Evolutionary conservation across 2,888 invertebrate species (phyloP), one percentile per base, ranked within the genome.

Genomic region (Drosophila meridionalis): DNA sequence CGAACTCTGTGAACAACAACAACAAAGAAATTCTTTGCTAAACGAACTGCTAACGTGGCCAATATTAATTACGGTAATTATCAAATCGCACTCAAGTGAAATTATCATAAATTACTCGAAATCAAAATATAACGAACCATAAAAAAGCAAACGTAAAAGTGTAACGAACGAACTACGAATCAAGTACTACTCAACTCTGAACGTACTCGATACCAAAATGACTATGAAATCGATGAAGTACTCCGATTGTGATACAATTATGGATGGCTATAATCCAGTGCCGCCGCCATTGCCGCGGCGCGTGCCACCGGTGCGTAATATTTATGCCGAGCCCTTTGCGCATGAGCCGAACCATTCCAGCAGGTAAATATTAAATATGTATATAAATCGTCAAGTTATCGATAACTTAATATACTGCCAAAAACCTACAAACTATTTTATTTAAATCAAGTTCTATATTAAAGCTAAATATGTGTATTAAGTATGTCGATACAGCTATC

Each of bases 211-310:
- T 55, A 78, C 58, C 83, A 92, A 89, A 86, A 93, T 93, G 93
- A 93, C 93, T 90, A 93, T 93, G 93, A 93, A 93, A 93, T 93
- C 93, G 88, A 93, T 93, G 85, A 93, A 93, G 91, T 93, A 93
- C 89, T 92, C 93, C 85, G 93, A 93, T 93, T 93, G 93, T 93
- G 93, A 93, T 92, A 93, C 93, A 82, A 93, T 93, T 89, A 93
- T 93, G 93, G 93, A 93, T 90, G 93, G 93, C 81, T 93, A 93
- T 89, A 93, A 93, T 92, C 93, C 93, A 61, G 93, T 93, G 79
- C 93, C 93, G 77, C 93, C 93, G 30, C 93, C 93, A 61, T 85
- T 93, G 75, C 93, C 93, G 73, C 90, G 93, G 40, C 91, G 93
- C 62, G 93, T 93, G 79, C 93, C 93, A 66, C 93, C 93, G 59